Evolutionary conservation across 1,140 invertebrate species (phyloP).

Genomic region (Drosophila subpulchrella): DNA sequence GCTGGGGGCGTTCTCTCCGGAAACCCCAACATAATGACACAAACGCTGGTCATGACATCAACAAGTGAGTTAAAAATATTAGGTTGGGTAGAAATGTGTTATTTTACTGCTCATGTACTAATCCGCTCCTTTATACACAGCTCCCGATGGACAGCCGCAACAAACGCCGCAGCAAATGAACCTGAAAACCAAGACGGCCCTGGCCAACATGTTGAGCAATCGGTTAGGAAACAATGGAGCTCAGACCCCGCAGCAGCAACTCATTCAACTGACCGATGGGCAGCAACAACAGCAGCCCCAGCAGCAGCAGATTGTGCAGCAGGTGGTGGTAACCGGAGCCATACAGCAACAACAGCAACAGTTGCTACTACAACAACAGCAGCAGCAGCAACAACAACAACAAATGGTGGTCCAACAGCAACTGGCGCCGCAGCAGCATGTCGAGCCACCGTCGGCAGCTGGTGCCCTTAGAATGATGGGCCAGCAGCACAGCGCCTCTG

Average conservation of each 20-base stretch:
- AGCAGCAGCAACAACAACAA: slow-evolving; percentile 66
- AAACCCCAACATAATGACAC: slow-evolving; percentile 61
- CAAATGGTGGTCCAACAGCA: slow-evolving; percentile 67
- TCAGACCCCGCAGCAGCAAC: slow-evolving; percentile 85
- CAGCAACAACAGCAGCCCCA: slow-evolving; percentile 85
- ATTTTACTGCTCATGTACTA: too few relatives aligned
- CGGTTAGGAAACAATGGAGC: slow-evolving; percentile 89
- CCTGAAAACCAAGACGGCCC: slow-evolving; percentile 96
- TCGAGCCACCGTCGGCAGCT: slow-evolving; percentile 88
- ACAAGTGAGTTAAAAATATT: slow-evolving; percentile 66
- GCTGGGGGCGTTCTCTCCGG: slow-evolving; percentile 30
- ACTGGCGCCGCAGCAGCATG: slow-evolving; percentile 66
- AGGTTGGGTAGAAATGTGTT: too few relatives aligned
- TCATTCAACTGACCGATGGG: slow-evolving; percentile 61
- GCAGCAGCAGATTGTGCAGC: slow-evolving; percentile 74
- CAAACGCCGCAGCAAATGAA: slow-evolving; percentile 87
- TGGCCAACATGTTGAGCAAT: slow-evolving; percentile 97
- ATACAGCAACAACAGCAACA: slow-evolving; percentile 66
- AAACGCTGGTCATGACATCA: slow-evolving; percentile 86
- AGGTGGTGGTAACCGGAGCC: slow-evolving; percentile 64
- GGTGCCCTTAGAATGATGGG: slow-evolving; percentile 92
- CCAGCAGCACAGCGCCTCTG: slow-evolving; percentile 90
- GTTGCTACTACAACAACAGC: slow-evolving; percentile 38
- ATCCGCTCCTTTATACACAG: neutral
- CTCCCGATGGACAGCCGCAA: slow-evolving; percentile 73